Conservation (phyloP, 2,888 invertebrate species). For the Bellardia bayeri region DNA sequence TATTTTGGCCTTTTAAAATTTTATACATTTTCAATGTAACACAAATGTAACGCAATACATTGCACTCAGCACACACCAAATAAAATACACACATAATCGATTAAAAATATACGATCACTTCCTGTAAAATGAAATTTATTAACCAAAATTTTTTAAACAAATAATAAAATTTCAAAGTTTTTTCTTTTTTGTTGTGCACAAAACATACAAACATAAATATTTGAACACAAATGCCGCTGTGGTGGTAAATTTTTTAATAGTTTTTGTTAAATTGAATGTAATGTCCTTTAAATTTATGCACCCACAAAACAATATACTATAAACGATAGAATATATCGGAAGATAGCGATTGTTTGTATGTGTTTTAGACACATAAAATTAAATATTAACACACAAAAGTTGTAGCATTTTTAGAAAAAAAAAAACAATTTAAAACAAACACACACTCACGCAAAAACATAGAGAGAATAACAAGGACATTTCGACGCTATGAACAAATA, state of each 20-base stretch:
- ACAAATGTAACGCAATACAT: neutral
- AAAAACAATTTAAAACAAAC: slow-evolving; percentile 52
- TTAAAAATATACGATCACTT: neutral
- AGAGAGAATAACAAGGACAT: slow-evolving; percentile 56
- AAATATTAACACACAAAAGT: slow-evolving; percentile 28
- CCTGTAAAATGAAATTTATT: slow-evolving; percentile 36
- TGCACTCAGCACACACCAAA: neutral
- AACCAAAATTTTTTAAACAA: slow-evolving; percentile 25
- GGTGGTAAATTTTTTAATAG: slow-evolving; percentile 33
- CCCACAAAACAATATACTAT: slow-evolving; percentile 61
- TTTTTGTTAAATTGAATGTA: slow-evolving; percentile 66
- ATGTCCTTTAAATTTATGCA: slow-evolving; percentile 68
- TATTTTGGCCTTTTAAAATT: too few species aligned
- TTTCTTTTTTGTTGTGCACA: neutral
- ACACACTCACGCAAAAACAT: slow-evolving; percentile 21
- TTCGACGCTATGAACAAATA: slow-evolving; percentile 45
- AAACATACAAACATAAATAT: neutral
- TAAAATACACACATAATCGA: neutral
- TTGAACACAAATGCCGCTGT: neutral
- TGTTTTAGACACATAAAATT: slow-evolving; percentile 47
- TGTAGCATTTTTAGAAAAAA: slow-evolving; percentile 42
- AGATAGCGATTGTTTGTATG: slow-evolving; percentile 16
- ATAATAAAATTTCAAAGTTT: neutral
- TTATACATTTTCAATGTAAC: too few species aligned
- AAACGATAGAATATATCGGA: neutral